Conservation (phyloP, 2,888 invertebrate species). For the Emmelina monodactyla region DNA sequence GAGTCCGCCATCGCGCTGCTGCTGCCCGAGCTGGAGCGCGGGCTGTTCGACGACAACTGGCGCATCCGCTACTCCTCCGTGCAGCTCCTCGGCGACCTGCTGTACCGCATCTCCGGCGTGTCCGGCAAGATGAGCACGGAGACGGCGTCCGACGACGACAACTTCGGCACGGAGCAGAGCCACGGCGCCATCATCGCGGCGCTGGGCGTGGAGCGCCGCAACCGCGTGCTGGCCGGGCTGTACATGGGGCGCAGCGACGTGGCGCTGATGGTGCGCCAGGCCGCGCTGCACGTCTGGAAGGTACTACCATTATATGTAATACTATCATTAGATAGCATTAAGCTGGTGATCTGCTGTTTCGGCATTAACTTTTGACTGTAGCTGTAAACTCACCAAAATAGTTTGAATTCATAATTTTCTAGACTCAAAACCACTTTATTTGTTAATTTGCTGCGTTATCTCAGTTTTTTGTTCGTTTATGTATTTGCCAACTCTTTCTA, state of each 20-base stretch:
- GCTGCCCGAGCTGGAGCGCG: constrained; percentile 91
- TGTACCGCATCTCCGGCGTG: constrained; percentile 96
- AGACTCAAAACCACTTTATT: too few species aligned
- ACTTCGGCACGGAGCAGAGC: constrained; percentile 97
- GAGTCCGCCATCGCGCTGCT: constrained; percentile 92
- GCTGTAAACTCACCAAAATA: neutral
- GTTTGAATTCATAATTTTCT: neutral
- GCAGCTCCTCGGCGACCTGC: constrained; percentile 91
- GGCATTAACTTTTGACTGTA: neutral
- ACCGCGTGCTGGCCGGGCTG: constrained; percentile 90
- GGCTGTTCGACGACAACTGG: constrained; percentile 98
- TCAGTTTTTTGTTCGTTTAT: too few species aligned
- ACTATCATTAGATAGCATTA: too few species aligned
- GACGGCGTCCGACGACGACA: constrained; percentile 97
- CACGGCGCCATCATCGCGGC: constrained; percentile 89
- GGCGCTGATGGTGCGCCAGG: constrained; percentile 95
- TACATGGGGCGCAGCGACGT: constrained; percentile 99
- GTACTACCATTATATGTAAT: too few species aligned
- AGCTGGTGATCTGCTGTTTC: neutral
- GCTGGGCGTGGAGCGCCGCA: constrained; percentile 88
- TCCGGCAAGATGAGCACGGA: constrained; percentile 99
- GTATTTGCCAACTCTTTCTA: too few species aligned
- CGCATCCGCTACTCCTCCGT: constrained; percentile 94
- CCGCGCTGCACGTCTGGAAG: constrained; percentile 99
- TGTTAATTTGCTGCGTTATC: too few species aligned